Evolutionary conservation across 2,113 vertebrate genomes (phyloP).

Genomic region (Nyctibius bracteatus): DNA sequence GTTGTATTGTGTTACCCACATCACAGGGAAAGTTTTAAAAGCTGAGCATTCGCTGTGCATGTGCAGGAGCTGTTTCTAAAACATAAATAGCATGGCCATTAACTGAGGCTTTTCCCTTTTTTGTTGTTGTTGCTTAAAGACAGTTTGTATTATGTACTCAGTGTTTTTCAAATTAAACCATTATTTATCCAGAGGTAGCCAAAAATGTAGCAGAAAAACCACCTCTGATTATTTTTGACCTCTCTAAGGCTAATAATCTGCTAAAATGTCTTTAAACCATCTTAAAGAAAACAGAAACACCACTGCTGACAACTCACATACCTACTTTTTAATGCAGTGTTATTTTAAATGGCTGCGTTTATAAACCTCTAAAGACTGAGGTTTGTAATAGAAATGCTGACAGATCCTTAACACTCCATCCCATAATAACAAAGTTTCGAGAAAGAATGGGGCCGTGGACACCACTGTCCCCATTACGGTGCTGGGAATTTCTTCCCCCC

Average conservation of each 20-base stretch:
- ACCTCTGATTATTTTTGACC: constrained; percentile 63
- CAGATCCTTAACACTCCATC: constrained; percentile 67
- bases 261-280: constrained; percentile 63
- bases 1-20: not conserved
- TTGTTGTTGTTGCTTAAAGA: constrained; percentile 34
- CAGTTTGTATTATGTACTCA: constrained; percentile 8
- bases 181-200: constrained; percentile 49
- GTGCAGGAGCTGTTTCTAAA: constrained; percentile 27
- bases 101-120: constrained; percentile 3
- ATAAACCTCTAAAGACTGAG: constrained; percentile 67
- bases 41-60: not conserved
- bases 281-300: constrained; percentile 68
- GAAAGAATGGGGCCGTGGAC: constrained; percentile 22
- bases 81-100: not conserved
- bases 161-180: constrained; percentile 42
- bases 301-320: constrained; percentile 70
- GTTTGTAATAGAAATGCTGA: constrained; percentile 69
- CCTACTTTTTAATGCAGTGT: constrained; percentile 65
- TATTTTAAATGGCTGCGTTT: constrained; percentile 67
- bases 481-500: not conserved
- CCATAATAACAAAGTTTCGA: constrained; percentile 55
- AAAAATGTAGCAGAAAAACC: constrained; percentile 47
- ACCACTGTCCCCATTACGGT: not conserved
- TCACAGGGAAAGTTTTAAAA: not conserved
- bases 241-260: constrained; percentile 65